These are phyloP conservation scores for Trichomalopsis sarcophagae DNA, from an alignment of 1,140 invertebrate species.

Conservation along the genomic window DNA sequence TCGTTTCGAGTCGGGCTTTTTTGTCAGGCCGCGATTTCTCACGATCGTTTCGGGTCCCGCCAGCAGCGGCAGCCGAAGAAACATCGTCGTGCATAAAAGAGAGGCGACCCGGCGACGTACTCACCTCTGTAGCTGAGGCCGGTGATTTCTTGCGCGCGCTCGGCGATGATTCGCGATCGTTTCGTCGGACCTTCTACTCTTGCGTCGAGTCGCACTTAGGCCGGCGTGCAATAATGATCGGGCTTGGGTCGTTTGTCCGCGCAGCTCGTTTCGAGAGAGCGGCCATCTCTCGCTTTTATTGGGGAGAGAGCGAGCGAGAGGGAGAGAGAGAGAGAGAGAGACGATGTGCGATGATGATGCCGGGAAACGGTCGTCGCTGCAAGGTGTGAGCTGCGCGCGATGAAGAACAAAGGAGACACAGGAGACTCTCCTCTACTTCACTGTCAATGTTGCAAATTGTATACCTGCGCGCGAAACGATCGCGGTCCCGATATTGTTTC, in stretches of 20 bases:
- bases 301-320: not conserved
- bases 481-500: too few species aligned
- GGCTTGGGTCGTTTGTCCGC: not conserved
- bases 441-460: too few species aligned
- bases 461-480: too few species aligned
- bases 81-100: constrained; percentile 35
- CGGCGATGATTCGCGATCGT: constrained; percentile 36
- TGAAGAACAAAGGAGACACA: too few species aligned
- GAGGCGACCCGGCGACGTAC: not conserved
- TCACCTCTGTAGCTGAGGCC: not conserved
- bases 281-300: constrained; percentile 36
- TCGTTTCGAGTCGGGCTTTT: constrained; percentile 39
- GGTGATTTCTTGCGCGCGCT: constrained; percentile 17
- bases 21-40: constrained; percentile 50
- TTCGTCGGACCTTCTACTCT: constrained; percentile 21
- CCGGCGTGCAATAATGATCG: constrained; percentile 40
- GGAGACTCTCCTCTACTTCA: too few species aligned
- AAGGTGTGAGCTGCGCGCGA: too few species aligned
- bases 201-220: constrained; percentile 27
- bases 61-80: constrained; percentile 15
- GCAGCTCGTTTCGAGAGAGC: not conserved
- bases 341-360: constrained; percentile 1
- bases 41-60: constrained; percentile 49
- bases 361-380: constrained; percentile 8
- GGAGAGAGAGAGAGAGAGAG: too few species aligned